These are phyloP conservation scores for Pogonophryne albipinna DNA, from an alignment of 2,797 vertebrate species.

Conservation along the genomic window DNA sequence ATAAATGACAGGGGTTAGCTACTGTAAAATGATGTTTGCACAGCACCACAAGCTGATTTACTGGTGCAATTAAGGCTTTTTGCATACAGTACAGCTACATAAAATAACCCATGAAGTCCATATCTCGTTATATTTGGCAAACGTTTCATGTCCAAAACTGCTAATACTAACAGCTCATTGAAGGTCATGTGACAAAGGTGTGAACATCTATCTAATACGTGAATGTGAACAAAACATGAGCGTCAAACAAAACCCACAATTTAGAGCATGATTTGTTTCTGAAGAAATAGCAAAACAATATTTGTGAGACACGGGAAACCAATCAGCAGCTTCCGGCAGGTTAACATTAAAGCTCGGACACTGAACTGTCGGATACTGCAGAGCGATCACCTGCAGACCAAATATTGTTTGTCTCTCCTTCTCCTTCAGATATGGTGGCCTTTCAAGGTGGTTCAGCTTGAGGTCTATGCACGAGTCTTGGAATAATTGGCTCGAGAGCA, in stretches of 20 bases:
- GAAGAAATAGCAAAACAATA: neutral
- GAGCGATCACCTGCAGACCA: conserved; percentile 4
- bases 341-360: neutral
- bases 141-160: neutral
- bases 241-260: neutral
- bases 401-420: neutral
- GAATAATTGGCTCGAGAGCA: conserved; percentile 29
- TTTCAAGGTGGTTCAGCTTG: neutral
- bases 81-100: neutral
- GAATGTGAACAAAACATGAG: neutral
- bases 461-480: neutral
- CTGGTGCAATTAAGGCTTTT: neutral
- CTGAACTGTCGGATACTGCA: neutral
- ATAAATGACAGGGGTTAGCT: conserved; percentile 19
- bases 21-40: conserved; percentile 9
- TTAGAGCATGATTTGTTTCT: neutral
- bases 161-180: neutral
- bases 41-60: conserved; percentile 11
- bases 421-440: neutral
- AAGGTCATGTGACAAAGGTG: neutral
- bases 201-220: neutral
- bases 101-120: neutral
- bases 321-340: neutral
- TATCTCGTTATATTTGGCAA: no score
- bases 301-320: no score